These are phyloP conservation scores for Cheilosia variabilis DNA, from an alignment of 2,888 invertebrate genomes.

Conservation along the genomic window DNA sequence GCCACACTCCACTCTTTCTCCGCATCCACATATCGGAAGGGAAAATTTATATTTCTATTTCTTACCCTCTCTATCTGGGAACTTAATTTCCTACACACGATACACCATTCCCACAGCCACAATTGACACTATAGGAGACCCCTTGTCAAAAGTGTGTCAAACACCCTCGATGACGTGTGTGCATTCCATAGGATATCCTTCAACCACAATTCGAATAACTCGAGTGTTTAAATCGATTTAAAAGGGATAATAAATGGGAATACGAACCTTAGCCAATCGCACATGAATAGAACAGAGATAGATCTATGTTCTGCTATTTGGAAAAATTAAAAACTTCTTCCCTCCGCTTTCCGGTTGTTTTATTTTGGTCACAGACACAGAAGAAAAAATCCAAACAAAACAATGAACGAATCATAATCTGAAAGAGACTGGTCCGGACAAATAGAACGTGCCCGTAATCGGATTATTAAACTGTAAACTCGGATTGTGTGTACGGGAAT, in stretches of 20 bases:
- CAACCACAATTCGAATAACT: constrained; percentile 46
- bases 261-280: constrained; percentile 53
- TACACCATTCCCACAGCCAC: not conserved
- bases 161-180: constrained; percentile 36
- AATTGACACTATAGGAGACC: constrained; percentile 4
- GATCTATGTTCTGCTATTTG: not conserved
- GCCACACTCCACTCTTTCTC: constrained; percentile 22
- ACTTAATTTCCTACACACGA: constrained; percentile 64
- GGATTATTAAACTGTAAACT: constrained; percentile 70
- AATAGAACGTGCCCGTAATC: constrained; percentile 56
- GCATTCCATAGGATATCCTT: not conserved
- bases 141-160: constrained; percentile 39
- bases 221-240: constrained; percentile 57
- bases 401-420: constrained; percentile 27
- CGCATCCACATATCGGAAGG: constrained; percentile 14
- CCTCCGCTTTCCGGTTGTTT: constrained; percentile 15
- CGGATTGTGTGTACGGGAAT: constrained; percentile 27
- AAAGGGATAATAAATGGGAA: constrained; percentile 60
- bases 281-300: not conserved
- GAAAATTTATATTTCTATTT: constrained; percentile 58
- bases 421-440: constrained; percentile 34
- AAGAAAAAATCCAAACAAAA: constrained; percentile 1
- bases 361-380: constrained; percentile 10
- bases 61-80: constrained; percentile 30
- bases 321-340: constrained; percentile 1